phyloP scores from a whole-genome alignment of 2,797 vertebrate genomes.

The Diplodus puntazzo region DNA sequence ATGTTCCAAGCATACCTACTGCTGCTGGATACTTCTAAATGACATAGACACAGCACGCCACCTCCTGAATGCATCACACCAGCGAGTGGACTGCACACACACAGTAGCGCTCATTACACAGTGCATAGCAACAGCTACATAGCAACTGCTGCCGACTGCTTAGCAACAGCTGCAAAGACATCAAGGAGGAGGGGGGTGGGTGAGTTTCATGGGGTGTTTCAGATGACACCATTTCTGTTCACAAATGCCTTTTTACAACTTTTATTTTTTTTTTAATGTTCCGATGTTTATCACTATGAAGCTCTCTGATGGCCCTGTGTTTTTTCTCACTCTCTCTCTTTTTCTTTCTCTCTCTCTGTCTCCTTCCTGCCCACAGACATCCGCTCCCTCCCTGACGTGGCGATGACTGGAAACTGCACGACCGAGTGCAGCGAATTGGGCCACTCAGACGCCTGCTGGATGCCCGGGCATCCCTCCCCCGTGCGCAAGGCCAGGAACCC shows the following conservation, averaged over 20 bases:
- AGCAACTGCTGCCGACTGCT: constrained; percentile 85
- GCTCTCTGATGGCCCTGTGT: constrained; percentile 46
- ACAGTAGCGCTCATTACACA: constrained; percentile 74
- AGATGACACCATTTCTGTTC: constrained; percentile 77
- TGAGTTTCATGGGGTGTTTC: constrained; percentile 73
- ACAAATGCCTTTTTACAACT: constrained; percentile 67
- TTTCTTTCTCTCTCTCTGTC: constrained; percentile 33
- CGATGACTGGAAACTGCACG: constrained; percentile 99
- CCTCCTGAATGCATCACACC: constrained; percentile 77
- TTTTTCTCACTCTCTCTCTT: constrained; percentile 22
- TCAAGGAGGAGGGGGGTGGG: constrained; percentile 60
- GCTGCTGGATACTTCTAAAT: constrained; percentile 67
- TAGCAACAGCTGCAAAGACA: constrained; percentile 86
- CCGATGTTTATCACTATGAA: constrained; percentile 28
- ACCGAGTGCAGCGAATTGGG: constrained; percentile 98
- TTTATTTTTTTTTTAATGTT: constrained; percentile 41
- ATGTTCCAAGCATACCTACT: constrained; percentile 53
- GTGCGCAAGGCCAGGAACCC: constrained; percentile 96
- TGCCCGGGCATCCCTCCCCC: constrained; percentile 98
- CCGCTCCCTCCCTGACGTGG: constrained; percentile 97
- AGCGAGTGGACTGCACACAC: constrained; percentile 69
- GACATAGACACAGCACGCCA: constrained; percentile 70
- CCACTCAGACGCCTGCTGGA: constrained; percentile 99
- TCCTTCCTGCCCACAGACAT: constrained; percentile 87
- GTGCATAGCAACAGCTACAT: constrained; percentile 86